Conservation (phyloP, 1,140 invertebrate genomes). For the roundworm (Caenorhabditis elegans) region DNA sequence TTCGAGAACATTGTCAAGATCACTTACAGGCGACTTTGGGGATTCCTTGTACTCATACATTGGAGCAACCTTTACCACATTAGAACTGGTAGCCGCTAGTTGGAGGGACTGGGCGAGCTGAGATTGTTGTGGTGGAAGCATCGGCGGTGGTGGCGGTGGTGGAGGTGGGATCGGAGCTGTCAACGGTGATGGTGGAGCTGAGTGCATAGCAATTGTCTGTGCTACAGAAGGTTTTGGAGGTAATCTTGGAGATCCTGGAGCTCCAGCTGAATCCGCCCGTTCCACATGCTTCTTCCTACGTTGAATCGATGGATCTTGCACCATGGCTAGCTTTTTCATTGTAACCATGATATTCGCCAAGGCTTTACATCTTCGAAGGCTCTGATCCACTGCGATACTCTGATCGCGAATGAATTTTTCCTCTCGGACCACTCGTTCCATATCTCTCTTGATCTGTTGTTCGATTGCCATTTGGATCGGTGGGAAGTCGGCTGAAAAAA, state of each 20-base stretch:
- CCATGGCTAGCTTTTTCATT: slow-evolving; percentile 66
- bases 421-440: slow-evolving; percentile 57
- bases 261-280: slow-evolving; percentile 22
- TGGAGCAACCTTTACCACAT: not conserved
- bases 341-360: slow-evolving; percentile 64
- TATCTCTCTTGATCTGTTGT: slow-evolving; percentile 51
- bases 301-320: slow-evolving; percentile 59
- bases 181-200: slow-evolving; percentile 6
- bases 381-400: slow-evolving; percentile 51
- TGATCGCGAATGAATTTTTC: slow-evolving; percentile 60
- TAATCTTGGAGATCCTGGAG: not conserved
- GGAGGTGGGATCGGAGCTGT: not conserved
- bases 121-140: not conserved
- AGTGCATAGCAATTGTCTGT: not conserved
- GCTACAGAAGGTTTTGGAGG: not conserved
- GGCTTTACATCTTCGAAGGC: slow-evolving; percentile 57
- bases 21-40: slow-evolving; percentile 37
- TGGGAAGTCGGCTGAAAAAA: slow-evolving; percentile 53
- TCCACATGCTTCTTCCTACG: slow-evolving; percentile 18
- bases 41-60: slow-evolving; percentile 6
- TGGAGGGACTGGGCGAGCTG: slow-evolving; percentile 8
- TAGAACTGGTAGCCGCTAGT: not conserved
- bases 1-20: slow-evolving; percentile 48
- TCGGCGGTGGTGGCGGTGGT: not conserved
- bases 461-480: slow-evolving; percentile 53